Evolutionary conservation across 2,113 vertebrate species (phyloP), one percentile per base, ranked within the genome.

Genomic region (Oncorhynchus nerka): DNA sequence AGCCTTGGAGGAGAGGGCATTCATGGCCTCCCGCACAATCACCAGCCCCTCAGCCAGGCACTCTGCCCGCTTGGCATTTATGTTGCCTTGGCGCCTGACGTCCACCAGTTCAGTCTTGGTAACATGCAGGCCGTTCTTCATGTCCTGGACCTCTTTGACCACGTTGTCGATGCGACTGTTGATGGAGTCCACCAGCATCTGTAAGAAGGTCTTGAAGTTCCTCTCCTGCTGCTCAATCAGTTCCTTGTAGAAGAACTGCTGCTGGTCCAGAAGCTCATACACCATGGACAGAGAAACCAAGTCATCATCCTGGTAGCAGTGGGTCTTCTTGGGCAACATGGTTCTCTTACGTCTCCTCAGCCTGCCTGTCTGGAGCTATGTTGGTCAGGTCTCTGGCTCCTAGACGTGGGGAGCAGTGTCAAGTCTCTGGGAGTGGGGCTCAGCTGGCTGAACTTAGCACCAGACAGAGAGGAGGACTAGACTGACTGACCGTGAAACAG

Each of bases 151-250:
- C 85, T 93, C 92, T 48, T 88, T 81, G 39, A 92, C 84, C 20
- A 93, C 78, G 49, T 74, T 61, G 73, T 94, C 90, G 76, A 85
- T 82, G 28, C 91, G 90, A 73, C 87, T 85, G 62, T 87, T 86
- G 0, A 88, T 82, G 0, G 88, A 73, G 74, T 93, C 89, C 85
- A 91, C 90, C 75, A 92, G 45, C 88, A 93, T 89, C 79, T 92
- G 90, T 5, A 93, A 82, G 78, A 92, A 93, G 8, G 89, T 83
- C 62, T 85, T 80, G 76, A 91, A 92, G 81, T 83, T 93, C 57
- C 85, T 84, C 72, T 93, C 91, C 83, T 93, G 92, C 77, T 92
- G 91, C 84, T 91, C 86, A 26, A 93, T 73, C 11, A 93, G 88
- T 75, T 92, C 89, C 28, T 65, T 86, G 80, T 89, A 93, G 77